Base-by-base conservation (phyloP, 2,797 vertebrate genomes). In the Bradypodion ventrale region DNA sequence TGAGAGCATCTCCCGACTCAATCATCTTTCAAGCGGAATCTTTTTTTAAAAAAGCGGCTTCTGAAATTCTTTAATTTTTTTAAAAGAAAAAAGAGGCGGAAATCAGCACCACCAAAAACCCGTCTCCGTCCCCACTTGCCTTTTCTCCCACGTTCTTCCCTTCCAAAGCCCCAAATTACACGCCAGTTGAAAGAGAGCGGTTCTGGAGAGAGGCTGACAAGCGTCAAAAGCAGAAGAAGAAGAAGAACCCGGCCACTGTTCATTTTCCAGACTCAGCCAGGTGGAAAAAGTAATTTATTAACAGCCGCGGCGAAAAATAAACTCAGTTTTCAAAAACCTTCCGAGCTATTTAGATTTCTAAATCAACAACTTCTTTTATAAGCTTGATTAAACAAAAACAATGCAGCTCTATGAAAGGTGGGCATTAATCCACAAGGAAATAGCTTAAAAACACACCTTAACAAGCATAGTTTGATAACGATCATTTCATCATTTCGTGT, bases 201-300 rank as follows among this genome's bases (percentile, higher is more conserved):
- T 73, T 62, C 13, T 63, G 1, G 0, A 21, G 78, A 74, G 52
- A 83, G 85, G 83, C 21, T 1, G 82, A 76, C 32, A 80, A 44
- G n/a, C 78, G 19, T 0, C 1, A 1, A 52, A 46, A 29, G 40
- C 37, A 12, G 23, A 35, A 42, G 44, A 40, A 29, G 40, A 37
- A 12, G 23, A 44, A 42, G 44, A 46, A 84, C 16, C 0, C 0
- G 46, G 44, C 70, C 78, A 44, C 13, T 84, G 23, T 70, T 75
- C 82, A 69, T 35, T 75, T 75, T 42, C 63, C 78, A 32, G 4
- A 0, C 10, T 73, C 85, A 84, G 78, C 29, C n/a, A 82, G 83
- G 81, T 2, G 74, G 78, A 82, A 83, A 88, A 87, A 70, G 89
- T 23, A 75, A 91, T 80, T 83, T 78, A 84, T 12, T 42, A 69